These are phyloP conservation scores for Drosophila mettleri DNA, from an alignment of 2,888 invertebrate species.

Conservation along the genomic window DNA sequence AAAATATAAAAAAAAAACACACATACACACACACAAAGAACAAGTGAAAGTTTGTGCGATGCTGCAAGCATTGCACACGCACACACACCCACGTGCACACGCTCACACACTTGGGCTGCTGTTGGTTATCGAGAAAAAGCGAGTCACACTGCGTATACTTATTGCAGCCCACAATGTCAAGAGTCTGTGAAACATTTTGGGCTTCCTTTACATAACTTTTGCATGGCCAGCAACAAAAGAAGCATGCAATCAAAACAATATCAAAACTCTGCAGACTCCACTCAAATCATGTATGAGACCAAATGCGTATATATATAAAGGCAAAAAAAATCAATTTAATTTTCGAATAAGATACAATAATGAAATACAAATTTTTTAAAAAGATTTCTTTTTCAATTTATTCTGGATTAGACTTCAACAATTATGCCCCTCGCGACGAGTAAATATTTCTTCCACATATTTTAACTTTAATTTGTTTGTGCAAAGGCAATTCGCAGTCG, in stretches of 20 bases:
- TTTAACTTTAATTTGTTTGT: conserved; percentile 1
- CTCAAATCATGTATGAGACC: not conserved
- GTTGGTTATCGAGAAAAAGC: conserved; percentile 17
- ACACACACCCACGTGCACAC: conserved; percentile 16
- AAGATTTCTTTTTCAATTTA: not conserved
- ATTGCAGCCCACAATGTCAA: conserved; percentile 18
- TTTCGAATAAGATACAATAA: too few relatives aligned
- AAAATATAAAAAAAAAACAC: too few relatives aligned
- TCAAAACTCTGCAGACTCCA: not conserved
- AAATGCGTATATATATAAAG: not conserved
- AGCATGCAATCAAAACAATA: conserved; percentile 9
- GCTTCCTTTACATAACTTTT: conserved; percentile 15
- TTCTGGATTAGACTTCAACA: not conserved
- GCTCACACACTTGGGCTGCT: conserved; percentile 10
- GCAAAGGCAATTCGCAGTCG: not conserved
- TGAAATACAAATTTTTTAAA: too few relatives aligned
- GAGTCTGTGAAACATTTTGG: conserved; percentile 6
- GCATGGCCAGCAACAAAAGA: conserved; percentile 13
- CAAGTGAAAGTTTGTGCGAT: conserved; percentile 39
- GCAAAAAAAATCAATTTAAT: not conserved
- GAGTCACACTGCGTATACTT: conserved; percentile 22
- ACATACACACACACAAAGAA: conserved; percentile 16
- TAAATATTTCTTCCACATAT: not conserved
- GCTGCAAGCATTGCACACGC: conserved; percentile 52
- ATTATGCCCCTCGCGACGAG: not conserved